phyloP scores from a whole-genome alignment of 2,888 invertebrate species.

The Cantharis rustica region DNA sequence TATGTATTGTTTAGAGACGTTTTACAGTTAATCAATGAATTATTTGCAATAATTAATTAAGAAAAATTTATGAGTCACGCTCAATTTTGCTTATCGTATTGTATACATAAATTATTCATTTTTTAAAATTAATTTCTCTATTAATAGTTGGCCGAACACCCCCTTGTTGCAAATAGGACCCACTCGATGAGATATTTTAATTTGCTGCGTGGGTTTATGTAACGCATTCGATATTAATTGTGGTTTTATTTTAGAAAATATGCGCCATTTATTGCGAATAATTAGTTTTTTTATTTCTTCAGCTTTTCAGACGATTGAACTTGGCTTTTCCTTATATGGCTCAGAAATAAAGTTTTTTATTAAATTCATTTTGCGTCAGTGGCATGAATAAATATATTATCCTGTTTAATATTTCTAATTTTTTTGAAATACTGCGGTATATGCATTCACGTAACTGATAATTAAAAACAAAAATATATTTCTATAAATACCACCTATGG shows the following conservation, averaged over 20 bases:
- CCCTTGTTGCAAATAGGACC: slow-evolving; percentile 1
- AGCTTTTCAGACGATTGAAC: neutral
- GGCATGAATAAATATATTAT: neutral
- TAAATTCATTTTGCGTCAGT: neutral
- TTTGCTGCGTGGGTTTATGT: neutral
- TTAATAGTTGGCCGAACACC: neutral
- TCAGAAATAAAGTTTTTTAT: neutral
- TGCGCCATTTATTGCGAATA: neutral
- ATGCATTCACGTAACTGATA: neutral
- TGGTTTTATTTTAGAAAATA: neutral
- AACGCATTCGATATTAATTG: neutral
- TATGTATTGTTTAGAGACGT: neutral
- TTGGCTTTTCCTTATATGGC: neutral
- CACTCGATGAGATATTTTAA: neutral
- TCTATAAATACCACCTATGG: neutral
- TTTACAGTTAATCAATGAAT: neutral
- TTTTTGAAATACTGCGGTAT: neutral
- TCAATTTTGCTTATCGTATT: neutral
- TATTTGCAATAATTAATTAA: neutral
- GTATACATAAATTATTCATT: neutral
- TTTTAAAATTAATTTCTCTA: neutral
- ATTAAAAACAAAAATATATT: neutral
- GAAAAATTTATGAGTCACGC: neutral
- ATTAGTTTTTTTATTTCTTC: neutral
- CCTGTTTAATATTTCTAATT: neutral